These are phyloP conservation scores for Silurus asotus DNA, from an alignment of 2,113 vertebrate species.

Conservation along the genomic window DNA sequence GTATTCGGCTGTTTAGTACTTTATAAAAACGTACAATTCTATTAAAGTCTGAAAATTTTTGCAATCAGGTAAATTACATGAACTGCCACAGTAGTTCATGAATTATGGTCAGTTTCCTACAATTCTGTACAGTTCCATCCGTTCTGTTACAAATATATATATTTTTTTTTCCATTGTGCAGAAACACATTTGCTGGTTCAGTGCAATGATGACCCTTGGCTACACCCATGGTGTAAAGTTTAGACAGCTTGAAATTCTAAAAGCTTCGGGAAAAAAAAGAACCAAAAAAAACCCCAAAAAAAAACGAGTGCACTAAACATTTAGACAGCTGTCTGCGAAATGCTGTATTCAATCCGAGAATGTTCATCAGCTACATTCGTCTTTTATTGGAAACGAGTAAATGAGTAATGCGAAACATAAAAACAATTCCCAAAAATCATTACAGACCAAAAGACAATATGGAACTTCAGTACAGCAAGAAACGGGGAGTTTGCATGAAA, in stretches of 20 bases:
- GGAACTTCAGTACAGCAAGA: not conserved
- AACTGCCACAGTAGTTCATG: not conserved
- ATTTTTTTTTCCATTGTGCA: not conserved
- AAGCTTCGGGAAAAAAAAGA: not conserved
- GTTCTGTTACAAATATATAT: not conserved
- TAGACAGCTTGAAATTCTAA: not conserved
- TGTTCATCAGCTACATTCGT: conserved; percentile 32
- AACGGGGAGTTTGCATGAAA: conserved; percentile 13
- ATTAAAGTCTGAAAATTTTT: not conserved
- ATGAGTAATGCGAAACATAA: conserved; percentile 44
- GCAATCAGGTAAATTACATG: not conserved
- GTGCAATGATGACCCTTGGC: not conserved
- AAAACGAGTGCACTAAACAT: not conserved
- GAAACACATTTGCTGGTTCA: not conserved
- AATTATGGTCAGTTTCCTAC: not conserved
- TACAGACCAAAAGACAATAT: conserved; percentile 18
- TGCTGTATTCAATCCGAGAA: not conserved
- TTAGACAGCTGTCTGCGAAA: not conserved
- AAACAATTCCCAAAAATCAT: conserved; percentile 44
- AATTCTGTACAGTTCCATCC: not conserved
- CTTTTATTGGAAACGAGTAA: conserved; percentile 60
- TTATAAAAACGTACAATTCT: not conserved
- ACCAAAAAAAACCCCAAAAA: not conserved
- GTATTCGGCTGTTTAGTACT: too few species aligned
- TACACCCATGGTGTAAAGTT: not conserved